Evolutionary conservation across 2,797 vertebrate species (phyloP).

Genomic region (Onychomys leucogaster): DNA sequence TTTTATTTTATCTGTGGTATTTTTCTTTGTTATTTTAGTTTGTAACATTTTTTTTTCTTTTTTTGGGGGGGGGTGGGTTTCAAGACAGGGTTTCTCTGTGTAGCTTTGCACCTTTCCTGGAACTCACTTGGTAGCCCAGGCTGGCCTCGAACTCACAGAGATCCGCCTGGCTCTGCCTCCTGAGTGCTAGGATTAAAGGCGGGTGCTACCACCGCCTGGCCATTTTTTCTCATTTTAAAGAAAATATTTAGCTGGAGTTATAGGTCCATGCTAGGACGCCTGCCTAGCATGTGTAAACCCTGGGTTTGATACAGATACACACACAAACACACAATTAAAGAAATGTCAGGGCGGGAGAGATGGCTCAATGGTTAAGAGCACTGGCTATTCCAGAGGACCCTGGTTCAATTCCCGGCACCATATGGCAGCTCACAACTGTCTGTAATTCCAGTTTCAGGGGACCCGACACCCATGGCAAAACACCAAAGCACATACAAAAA

Average conservation of each 20-base stretch:
- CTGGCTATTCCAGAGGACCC: neutral
- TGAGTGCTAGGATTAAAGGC: too few relatives aligned
- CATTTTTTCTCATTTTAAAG: slow-evolving; percentile 41
- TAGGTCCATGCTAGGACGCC: neutral
- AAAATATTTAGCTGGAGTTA: neutral
- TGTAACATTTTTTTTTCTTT: neutral
- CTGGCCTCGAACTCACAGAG: too few relatives aligned
- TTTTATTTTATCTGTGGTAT: neutral
- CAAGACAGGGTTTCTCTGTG: too few relatives aligned
- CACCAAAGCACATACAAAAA: neutral
- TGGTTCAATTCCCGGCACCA: neutral
- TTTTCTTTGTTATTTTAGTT: slow-evolving; percentile 3
- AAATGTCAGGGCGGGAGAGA: neutral
- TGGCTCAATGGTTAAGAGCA: neutral
- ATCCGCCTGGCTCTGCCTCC: too few relatives aligned
- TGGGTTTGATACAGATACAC: neutral
- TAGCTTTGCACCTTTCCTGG: too few relatives aligned
- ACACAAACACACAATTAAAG: neutral
- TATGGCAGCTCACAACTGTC: neutral
- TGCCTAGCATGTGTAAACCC: neutral
- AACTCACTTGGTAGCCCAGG: too few relatives aligned
- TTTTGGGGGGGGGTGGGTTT: too few relatives aligned
- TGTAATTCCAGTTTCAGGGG: neutral
- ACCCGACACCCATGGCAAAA: neutral
- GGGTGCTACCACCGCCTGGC: too few relatives aligned